Conservation (phyloP, 2,113 vertebrate species). For the Okapia johnstoni region DNA sequence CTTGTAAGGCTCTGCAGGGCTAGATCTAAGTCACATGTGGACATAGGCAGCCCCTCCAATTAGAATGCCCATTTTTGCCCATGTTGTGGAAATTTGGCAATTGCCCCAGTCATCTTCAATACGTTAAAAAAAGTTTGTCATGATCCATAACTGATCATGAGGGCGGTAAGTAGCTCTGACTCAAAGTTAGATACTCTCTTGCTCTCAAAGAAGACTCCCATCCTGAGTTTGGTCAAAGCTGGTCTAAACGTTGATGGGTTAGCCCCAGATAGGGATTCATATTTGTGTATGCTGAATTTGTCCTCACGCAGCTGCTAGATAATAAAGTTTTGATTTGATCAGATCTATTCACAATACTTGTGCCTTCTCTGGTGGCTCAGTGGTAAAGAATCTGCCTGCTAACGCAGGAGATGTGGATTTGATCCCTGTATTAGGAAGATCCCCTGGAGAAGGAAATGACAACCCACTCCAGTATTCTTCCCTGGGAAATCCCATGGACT, state of each 20-base stretch:
- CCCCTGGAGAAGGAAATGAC: neutral
- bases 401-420: neutral
- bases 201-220: neutral
- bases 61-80: neutral
- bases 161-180: neutral
- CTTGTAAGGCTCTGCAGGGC: neutral
- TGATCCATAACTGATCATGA: neutral
- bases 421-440: neutral
- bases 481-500: neutral
- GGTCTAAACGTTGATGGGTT: neutral
- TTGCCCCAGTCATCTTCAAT: neutral
- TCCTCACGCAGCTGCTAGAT: neutral
- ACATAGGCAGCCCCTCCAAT: neutral
- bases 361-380: neutral
- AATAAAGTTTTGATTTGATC: neutral
- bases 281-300: neutral
- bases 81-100: neutral
- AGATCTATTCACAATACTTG: neutral
- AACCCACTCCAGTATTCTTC: neutral
- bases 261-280: neutral
- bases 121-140: neutral
- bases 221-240: neutral
- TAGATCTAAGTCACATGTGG: neutral
- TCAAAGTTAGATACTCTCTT: neutral
- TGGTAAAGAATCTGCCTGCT: neutral